Evolutionary conservation across 1,140 invertebrate genomes (phyloP), one percentile per base, ranked within the genome.

Genomic region (Wiebesia pumilae): DNA sequence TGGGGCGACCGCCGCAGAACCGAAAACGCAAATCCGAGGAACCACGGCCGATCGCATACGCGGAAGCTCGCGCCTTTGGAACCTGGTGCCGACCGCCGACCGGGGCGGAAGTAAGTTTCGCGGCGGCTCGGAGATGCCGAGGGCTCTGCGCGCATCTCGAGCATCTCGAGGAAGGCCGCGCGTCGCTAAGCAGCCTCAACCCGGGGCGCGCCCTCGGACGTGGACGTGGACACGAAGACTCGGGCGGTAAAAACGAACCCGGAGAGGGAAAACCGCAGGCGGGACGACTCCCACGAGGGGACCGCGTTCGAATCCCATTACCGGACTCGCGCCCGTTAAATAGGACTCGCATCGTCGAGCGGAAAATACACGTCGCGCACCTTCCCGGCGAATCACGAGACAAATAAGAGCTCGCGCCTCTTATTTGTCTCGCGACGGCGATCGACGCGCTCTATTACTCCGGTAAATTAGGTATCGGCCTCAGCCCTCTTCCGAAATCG

Each of bases 311-410:
- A 93, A 94, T 94, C 93, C 93, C 93, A 94, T 94, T 94, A 94
- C 93, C 93, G 93, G 92, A 94, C 93, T 93, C 93, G 93, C 92
- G 91, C 91, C 93, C 93, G 93, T 94, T 94, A 94, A 94, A 94
- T 94, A 94, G 93, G 93, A 94, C 91, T 93, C 92, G 93, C 93
- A 93, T 94, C 93, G 93, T 92, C 93, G 92, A 94, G 93, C 93
- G 91, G 93, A 94, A 94, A 94, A 94, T 94, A 93, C 93, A 93
- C 90, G 91, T 27, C n/a, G 47, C 77, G 33, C 77, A 51, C 40
- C 75, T 47, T 51, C 77, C n/a, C 2, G 1, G 33, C 27, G 14
- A 81, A 69, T 67, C 71, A 9, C 51, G 19, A 16, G 19, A 54
- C 51, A 16, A 54, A n/a, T n/a, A n/a, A n/a, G n/a, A n/a, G n/a